Conservation (phyloP, 2,888 invertebrate genomes). For the Thereva nobilitata region DNA sequence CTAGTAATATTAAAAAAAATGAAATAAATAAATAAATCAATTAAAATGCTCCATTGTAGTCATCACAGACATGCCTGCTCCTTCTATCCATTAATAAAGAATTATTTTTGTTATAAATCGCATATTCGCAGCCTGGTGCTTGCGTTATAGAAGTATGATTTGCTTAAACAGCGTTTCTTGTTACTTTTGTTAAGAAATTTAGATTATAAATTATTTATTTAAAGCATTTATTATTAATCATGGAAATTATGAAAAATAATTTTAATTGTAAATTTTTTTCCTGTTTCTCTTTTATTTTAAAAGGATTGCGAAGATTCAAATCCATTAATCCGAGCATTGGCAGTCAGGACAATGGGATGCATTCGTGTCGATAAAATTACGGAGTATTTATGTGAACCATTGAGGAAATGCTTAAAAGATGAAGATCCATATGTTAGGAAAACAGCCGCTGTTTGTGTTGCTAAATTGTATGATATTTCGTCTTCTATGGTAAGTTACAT, state of each 20-base stretch:
- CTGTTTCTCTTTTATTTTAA: constrained; percentile 47
- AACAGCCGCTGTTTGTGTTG: constrained; percentile 99
- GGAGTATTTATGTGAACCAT: constrained; percentile 97
- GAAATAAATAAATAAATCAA: constrained; percentile 3
- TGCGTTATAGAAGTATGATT: constrained; percentile 52
- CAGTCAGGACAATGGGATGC: constrained; percentile 99
- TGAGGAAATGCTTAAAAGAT: constrained; percentile 92
- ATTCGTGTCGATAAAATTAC: constrained; percentile 99
- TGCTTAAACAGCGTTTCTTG: constrained; percentile 42
- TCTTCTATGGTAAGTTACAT: constrained; percentile 65
- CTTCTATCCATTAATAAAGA: not conserved
- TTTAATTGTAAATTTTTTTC: not conserved
- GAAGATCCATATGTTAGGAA: constrained; percentile 98
- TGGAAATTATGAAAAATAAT: not conserved
- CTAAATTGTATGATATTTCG: constrained; percentile 96
- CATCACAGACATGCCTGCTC: constrained; percentile 23
- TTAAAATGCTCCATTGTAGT: constrained; percentile 7
- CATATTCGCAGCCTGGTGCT: constrained; percentile 37
- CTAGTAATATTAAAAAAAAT: too few species aligned
- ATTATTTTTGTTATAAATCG: constrained; percentile 20
- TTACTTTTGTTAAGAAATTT: constrained; percentile 50
- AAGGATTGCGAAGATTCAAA: constrained; percentile 99
- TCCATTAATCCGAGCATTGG: constrained; percentile 95
- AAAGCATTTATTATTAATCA: not conserved
- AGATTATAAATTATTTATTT: constrained; percentile 18